Evolutionary conservation across 2,797 vertebrate genomes (phyloP).

Genomic region (Poeciliopsis turneri): DNA sequence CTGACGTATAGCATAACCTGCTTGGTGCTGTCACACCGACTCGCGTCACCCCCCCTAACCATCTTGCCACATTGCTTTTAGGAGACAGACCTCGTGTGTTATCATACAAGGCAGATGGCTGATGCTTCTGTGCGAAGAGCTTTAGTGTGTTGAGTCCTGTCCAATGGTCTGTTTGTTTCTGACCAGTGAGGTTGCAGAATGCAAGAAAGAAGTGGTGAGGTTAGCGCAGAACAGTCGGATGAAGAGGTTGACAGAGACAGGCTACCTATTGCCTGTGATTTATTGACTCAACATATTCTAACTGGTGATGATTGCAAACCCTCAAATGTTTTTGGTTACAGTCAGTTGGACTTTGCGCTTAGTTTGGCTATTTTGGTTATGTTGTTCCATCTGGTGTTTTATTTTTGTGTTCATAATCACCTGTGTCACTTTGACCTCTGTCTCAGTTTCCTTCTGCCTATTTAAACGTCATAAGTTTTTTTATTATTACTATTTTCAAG

Average conservation of each 20-base stretch:
- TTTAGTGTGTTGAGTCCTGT: constrained; percentile 32
- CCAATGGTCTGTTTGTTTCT: constrained; percentile 36
- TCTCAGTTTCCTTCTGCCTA: background rate
- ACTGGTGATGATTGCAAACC: background rate
- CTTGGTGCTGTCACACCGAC: constrained; percentile 73
- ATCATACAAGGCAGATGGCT: constrained; percentile 35
- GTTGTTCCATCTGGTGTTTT: background rate
- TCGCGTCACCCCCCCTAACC: constrained; percentile 72
- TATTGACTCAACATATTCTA: background rate
- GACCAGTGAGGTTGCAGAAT: constrained; percentile 14
- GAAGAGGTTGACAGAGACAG: background rate
- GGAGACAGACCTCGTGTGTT: constrained; percentile 57
- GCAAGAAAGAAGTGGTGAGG: constrained; percentile 6
- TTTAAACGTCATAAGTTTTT: background rate
- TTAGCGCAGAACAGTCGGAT: constrained; percentile 12
- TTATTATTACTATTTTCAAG: background rate
- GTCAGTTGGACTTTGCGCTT: background rate
- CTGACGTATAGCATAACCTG: constrained; percentile 76
- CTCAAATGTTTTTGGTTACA: background rate
- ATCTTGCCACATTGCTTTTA: constrained; percentile 59
- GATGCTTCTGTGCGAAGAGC: constrained; percentile 21
- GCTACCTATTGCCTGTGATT: background rate
- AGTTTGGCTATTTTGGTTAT: background rate
- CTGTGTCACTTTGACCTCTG: background rate
- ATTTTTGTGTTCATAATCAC: background rate